Percentiles rank a stretch among this genome's conserved stretches.
Conservation (phyloP, 2,888 invertebrate genomes). For the Neocrepidodera transversa region DNA sequence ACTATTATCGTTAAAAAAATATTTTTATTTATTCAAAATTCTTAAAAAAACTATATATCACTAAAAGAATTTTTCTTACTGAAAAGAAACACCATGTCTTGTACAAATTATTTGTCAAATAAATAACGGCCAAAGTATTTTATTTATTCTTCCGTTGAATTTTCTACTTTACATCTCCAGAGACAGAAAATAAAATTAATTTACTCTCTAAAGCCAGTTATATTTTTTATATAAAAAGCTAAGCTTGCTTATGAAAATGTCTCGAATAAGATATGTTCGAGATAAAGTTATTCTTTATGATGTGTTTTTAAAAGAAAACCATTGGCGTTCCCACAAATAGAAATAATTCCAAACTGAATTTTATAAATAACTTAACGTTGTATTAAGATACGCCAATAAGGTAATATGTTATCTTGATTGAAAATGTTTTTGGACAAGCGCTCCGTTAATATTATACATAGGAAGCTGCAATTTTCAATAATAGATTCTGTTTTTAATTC, state of each 20-base stretch:
- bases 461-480: no score
- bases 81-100: background rate
- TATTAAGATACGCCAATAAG: background rate
- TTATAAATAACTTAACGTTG: no score
- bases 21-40: no score
- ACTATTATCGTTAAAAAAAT: no score
- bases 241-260: slow-evolving; percentile 24
- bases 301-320: slow-evolving; percentile 7
- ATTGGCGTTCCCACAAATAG: slow-evolving; percentile 10
- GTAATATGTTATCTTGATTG: background rate
- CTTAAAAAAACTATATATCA: no score
- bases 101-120: slow-evolving; percentile 4
- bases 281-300: slow-evolving; percentile 29
- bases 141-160: slow-evolving; percentile 12
- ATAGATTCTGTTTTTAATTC: no score
- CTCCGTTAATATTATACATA: no score
- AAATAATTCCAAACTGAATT: no score
- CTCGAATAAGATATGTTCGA: slow-evolving; percentile 23
- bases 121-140: background rate
- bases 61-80: no score
- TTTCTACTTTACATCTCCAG: slow-evolving; percentile 10
- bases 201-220: slow-evolving; percentile 10
- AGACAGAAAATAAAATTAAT: slow-evolving; percentile 11
- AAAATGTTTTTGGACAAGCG: no score
- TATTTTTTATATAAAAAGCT: slow-evolving; percentile 12